Evolutionary conservation across 2,797 vertebrate genomes (phyloP).

Genomic region (Trematomus bernacchii): DNA sequence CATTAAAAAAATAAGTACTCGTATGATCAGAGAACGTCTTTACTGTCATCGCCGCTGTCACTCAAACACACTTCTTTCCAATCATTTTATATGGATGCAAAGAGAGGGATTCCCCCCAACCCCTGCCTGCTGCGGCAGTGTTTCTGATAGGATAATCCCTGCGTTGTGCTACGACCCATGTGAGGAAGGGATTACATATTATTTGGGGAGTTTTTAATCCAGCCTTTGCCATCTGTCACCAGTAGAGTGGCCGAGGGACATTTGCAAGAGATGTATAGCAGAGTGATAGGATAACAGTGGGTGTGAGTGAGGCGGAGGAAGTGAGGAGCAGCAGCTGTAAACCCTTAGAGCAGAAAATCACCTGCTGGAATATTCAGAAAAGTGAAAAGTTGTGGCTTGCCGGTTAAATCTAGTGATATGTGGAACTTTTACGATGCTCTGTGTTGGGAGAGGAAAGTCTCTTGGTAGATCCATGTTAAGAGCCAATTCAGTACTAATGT

Average conservation of each 20-base stretch:
- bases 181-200: conserved; percentile 85
- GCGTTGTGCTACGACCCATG: conserved; percentile 69
- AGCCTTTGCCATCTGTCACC: conserved; percentile 82
- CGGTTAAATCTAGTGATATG: neutral
- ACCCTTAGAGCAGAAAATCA: neutral
- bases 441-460: neutral
- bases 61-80: conserved; percentile 17
- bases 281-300: conserved; percentile 20
- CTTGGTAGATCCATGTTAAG: conserved; percentile 29
- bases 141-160: conserved; percentile 76
- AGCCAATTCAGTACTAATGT: conserved; percentile 32
- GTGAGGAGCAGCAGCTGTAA: neutral
- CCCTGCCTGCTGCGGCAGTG: conserved; percentile 25
- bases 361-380: neutral
- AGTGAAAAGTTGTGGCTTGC: conserved; percentile 4
- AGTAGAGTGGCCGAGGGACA: conserved; percentile 48
- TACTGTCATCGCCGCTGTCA: neutral
- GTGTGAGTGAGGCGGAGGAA: conserved; percentile 21
- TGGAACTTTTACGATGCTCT: conserved; percentile 34
- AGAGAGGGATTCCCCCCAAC: conserved; percentile 32
- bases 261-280: conserved; percentile 51
- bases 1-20: conserved; percentile 14
- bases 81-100: conserved; percentile 18
- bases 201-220: conserved; percentile 80
- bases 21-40: conserved; percentile 7